Conservation (phyloP, 2,888 invertebrate species). For the Autographa gamma region DNA sequence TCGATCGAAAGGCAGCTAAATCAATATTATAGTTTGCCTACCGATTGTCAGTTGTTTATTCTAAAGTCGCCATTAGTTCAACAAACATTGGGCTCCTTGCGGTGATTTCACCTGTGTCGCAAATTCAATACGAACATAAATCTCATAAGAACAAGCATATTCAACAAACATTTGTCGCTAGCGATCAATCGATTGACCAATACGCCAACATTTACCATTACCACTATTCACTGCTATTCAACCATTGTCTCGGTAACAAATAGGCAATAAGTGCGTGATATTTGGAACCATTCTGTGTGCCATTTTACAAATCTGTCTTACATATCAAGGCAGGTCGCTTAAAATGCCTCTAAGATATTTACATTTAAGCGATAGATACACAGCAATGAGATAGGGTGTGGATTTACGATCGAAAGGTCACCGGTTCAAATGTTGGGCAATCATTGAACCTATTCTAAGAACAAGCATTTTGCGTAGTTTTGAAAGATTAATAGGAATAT, state of each 20-base stretch:
- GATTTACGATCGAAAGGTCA: slow-evolving; percentile 59
- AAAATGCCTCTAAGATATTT: slow-evolving; percentile 56
- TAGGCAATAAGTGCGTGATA: slow-evolving; percentile 42
- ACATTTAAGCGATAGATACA: slow-evolving; percentile 54
- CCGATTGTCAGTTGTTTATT: background rate
- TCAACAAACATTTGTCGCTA: background rate
- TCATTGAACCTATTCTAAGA: slow-evolving; percentile 51
- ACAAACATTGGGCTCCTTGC: background rate
- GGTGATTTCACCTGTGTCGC: slow-evolving; percentile 1
- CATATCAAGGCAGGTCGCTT: slow-evolving; percentile 51
- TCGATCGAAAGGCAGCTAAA: too few relatives aligned
- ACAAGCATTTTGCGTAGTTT: slow-evolving; percentile 53
- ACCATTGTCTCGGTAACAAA: slow-evolving; percentile 47
- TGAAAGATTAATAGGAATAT: slow-evolving; percentile 48
- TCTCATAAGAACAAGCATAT: background rate
- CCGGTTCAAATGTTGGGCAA: slow-evolving; percentile 56
- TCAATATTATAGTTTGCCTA: too few relatives aligned
- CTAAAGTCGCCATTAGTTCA: background rate
- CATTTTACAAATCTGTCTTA: slow-evolving; percentile 57
- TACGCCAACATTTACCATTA: slow-evolving; percentile 26
- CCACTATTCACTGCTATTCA: slow-evolving; percentile 16
- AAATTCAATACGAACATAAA: slow-evolving; percentile 5
- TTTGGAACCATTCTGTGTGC: slow-evolving; percentile 47
- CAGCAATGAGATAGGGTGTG: slow-evolving; percentile 53
- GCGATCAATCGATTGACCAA: slow-evolving; percentile 3